Evolutionary conservation across 2,797 vertebrate species (phyloP).

Genomic region (Melanogrammus aeglefinus): DNA sequence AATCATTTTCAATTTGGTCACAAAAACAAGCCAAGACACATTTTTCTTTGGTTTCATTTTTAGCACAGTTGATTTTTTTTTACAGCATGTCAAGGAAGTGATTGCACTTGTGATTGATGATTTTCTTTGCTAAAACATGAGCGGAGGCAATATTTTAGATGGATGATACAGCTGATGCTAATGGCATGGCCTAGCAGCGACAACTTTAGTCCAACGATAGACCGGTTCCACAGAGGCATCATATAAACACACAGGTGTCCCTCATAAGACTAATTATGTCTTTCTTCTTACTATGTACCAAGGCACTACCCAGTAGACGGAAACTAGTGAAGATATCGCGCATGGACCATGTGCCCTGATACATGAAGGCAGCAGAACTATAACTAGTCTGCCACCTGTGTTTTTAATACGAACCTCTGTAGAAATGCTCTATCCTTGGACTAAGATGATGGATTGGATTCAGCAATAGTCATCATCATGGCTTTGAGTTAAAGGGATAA

Average conservation of each 20-base stretch:
- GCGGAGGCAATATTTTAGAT: not conserved
- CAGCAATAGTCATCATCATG: not conserved
- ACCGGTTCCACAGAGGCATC: not conserved
- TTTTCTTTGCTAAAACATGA: not conserved
- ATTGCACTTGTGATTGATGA: conserved; percentile 50
- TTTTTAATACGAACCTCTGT: no score
- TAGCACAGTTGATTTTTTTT: conserved; percentile 44
- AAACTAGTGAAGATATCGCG: not conserved
- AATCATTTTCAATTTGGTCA: not conserved
- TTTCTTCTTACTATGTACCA: not conserved
- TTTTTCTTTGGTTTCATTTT: conserved; percentile 23
- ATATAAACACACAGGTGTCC: not conserved
- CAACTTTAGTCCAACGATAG: not conserved
- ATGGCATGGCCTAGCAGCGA: not conserved
- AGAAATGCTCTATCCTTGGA: not conserved
- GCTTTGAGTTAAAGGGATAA: not conserved
- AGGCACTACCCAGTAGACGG: not conserved
- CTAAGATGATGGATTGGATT: not conserved
- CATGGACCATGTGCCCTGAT: not conserved
- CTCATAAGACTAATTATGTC: not conserved
- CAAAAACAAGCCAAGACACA: not conserved
- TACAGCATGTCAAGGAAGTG: conserved; percentile 50
- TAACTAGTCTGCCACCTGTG: not conserved
- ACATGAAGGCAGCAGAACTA: not conserved
- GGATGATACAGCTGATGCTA: not conserved